Evolutionary conservation across 1,140 invertebrate species (phyloP).

Genomic region (Pseudachorutes palmiensis): DNA sequence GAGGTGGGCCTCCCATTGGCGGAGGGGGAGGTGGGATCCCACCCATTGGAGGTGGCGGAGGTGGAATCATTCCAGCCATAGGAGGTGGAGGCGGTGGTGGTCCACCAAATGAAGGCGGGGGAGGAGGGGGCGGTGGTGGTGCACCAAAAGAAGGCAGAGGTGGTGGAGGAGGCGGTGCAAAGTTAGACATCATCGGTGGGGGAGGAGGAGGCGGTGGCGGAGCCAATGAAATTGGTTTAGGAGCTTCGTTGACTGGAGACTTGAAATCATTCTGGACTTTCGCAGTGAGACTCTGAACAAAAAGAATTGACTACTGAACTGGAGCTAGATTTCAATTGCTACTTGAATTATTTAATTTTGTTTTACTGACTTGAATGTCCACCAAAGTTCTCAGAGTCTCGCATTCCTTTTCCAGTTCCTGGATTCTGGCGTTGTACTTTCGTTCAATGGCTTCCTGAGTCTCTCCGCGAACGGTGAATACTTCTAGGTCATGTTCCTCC

Average conservation of each 20-base stretch:
- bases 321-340: no score
- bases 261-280: constrained; percentile 40
- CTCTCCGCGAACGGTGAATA: constrained; percentile 43
- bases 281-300: constrained; percentile 40
- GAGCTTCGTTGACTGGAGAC: constrained; percentile 31
- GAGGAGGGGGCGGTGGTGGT: constrained; percentile 37
- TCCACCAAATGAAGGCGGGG: constrained; percentile 26
- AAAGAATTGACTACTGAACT: no score
- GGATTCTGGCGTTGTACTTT: constrained; percentile 42
- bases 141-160: constrained; percentile 38
- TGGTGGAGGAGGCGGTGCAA: constrained; percentile 38
- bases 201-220: constrained; percentile 43
- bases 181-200: no score
- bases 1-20: constrained; percentile 30
- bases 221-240: constrained; percentile 41
- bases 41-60: constrained; percentile 24
- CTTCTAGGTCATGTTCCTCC: constrained; percentile 40
- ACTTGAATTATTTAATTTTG: no score
- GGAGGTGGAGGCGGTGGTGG: constrained; percentile 28
- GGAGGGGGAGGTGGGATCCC: constrained; percentile 36
- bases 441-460: constrained; percentile 42
- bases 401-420: constrained; percentile 44
- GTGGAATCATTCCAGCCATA: not conserved
- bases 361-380: constrained; percentile 43
- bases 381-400: constrained; percentile 44